Percentiles rank a stretch among this genome's conserved stretches.
These are phyloP conservation scores for Xiphydria camelus DNA, from an alignment of 2,888 invertebrate genomes.

Conservation along the genomic window DNA sequence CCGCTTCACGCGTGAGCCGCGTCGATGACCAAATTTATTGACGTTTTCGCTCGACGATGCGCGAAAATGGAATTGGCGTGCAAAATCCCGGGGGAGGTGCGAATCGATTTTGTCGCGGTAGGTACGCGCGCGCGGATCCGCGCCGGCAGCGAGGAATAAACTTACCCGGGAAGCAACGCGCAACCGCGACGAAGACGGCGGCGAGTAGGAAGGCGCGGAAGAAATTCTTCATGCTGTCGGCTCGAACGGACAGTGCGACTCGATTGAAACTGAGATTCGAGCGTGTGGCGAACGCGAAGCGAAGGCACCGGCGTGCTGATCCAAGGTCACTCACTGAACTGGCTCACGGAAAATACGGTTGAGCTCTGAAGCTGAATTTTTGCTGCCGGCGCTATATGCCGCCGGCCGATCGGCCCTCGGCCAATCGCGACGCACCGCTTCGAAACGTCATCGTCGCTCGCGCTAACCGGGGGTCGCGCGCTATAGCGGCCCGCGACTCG, in stretches of 20 bases:
- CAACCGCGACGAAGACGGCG: slow-evolving; percentile 37
- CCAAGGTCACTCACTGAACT: slow-evolving; percentile 41
- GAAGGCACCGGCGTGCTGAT: slow-evolving; percentile 26
- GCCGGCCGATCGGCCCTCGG: slow-evolving; percentile 12
- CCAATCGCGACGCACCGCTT: slow-evolving; percentile 21
- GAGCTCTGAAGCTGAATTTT: slow-evolving; percentile 31
- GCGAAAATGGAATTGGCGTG: too few species aligned
- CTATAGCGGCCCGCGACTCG: too few species aligned
- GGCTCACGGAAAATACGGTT: slow-evolving; percentile 41
- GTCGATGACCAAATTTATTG: too few species aligned
- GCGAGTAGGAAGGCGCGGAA: slow-evolving; percentile 32
- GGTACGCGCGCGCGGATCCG: background rate
- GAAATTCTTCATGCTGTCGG: slow-evolving; percentile 28
- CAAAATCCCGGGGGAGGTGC: too few species aligned
- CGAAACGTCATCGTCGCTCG: slow-evolving; percentile 6
- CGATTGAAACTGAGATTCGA: slow-evolving; percentile 26
- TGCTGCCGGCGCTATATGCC: slow-evolving; percentile 30
- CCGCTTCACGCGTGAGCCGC: too few species aligned
- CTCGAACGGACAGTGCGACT: slow-evolving; percentile 22
- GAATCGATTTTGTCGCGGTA: too few species aligned
- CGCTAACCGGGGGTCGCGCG: too few species aligned
- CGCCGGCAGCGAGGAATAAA: slow-evolving; percentile 9
- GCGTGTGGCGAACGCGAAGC: too few species aligned
- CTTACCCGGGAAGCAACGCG: slow-evolving; percentile 47
- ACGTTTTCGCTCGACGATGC: too few species aligned